Evolutionary conservation across 2,888 invertebrate species (phyloP).

Genomic region (Drosophila melanosoma): DNA sequence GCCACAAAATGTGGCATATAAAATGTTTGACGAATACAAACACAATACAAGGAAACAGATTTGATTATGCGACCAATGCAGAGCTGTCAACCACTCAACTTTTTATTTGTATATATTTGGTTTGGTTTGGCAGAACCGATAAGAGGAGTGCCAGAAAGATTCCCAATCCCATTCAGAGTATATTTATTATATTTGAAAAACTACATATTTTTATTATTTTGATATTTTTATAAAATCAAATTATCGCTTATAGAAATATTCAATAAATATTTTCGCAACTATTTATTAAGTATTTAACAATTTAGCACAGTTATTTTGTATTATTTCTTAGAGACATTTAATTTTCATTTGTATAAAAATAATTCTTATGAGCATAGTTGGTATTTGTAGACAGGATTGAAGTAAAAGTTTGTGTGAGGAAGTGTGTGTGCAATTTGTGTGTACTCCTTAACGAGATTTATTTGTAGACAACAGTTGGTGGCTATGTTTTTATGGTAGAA

Average conservation of each 20-base stretch:
- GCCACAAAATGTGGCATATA: slow-evolving; percentile 52
- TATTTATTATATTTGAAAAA: background rate
- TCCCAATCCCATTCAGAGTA: background rate
- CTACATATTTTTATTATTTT: background rate
- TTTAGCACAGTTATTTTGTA: background rate
- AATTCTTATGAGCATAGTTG: slow-evolving; percentile 57
- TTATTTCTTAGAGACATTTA: slow-evolving; percentile 42
- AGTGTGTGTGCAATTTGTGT: slow-evolving; percentile 12
- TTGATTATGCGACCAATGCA: slow-evolving; percentile 37
- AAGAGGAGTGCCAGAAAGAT: background rate
- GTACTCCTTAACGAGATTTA: slow-evolving; percentile 75
- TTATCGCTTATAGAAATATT: background rate
- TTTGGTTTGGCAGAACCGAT: slow-evolving; percentile 10
- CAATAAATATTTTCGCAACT: background rate
- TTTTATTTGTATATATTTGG: slow-evolving; percentile 19
- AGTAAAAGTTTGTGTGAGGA: slow-evolving; percentile 10
- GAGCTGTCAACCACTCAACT: slow-evolving; percentile 20
- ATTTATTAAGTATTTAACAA: slow-evolving; percentile 13
- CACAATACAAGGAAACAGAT: slow-evolving; percentile 7
- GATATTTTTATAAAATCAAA: background rate
- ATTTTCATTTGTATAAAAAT: slow-evolving; percentile 30
- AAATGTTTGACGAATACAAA: slow-evolving; percentile 5
- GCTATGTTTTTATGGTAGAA: slow-evolving; percentile 69
- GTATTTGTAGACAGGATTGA: slow-evolving; percentile 24
- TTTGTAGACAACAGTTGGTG: slow-evolving; percentile 78